Evolutionary conservation across 2,888 invertebrate species (phyloP), one percentile per base, ranked within the genome.

Genomic region (Sylvicola cinctus): DNA sequence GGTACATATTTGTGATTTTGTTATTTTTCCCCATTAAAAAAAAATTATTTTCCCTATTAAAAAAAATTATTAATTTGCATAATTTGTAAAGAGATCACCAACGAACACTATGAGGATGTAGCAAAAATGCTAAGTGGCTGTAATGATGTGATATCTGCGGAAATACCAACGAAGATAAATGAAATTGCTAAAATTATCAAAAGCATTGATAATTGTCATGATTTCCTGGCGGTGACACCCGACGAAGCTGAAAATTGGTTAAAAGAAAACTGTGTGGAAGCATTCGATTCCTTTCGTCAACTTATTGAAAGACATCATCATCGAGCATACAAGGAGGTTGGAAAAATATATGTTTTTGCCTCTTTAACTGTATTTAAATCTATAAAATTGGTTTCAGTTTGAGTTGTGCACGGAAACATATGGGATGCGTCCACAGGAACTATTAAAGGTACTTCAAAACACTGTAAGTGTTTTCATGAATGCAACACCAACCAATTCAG

Each of bases 241-340:
- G 53, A 62, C 29, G 48, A 62, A 1, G 71, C 65, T 1, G 44
- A 65, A 33, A 39, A 52, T n/a, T 79, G 74, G 74, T 48, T 80
- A 10, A 49, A 61, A 42, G 43, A 48, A 1, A 63, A 71, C 41
- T 56, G 63, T 33, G 61, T 64, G 0, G 46, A 54, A 13, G 51
- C 65, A 3, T 53, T 61, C 30, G 43, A 54, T 3, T 54, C 66
- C 32, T 64, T 75, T 16, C 46, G 55, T 1, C 46, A 54, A 4
- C 80, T 85, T 48, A 52, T 84, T 36, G 50, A 65, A 12, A 58
- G 63, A 33, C 77, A 83, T 45, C 83, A 83, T 0, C 76, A 80
- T 51, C 63, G 84, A 41, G 61, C 64, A 37, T 54, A 69, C 31
- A 67, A 66, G 54, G 75, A 75, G 60, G 72, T 70, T 49, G 41